Percentiles rank a stretch among this genome's conserved stretches.
Conservation (phyloP, 2,113 vertebrate genomes). For the Microcebus murinus region DNA sequence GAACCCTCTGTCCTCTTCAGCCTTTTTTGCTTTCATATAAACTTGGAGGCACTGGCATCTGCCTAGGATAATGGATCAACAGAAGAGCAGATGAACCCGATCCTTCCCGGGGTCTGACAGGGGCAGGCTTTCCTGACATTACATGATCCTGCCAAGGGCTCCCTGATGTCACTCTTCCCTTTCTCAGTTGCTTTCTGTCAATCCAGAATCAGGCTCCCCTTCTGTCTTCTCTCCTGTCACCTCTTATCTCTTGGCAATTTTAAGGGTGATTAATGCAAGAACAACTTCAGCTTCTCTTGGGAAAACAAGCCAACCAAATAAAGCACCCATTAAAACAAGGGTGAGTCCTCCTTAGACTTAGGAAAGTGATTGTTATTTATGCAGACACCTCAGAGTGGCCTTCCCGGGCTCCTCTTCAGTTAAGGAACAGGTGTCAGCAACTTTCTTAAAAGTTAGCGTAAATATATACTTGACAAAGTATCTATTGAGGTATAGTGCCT, state of each 20-base stretch:
- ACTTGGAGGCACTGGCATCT: background rate
- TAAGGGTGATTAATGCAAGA: background rate
- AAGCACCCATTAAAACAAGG: background rate
- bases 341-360: too few relatives aligned
- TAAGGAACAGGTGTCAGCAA: background rate
- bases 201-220: background rate
- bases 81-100: background rate
- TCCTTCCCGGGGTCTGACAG: background rate
- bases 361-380: background rate
- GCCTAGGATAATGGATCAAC: accelerated
- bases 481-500: background rate
- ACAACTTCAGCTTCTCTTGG: background rate
- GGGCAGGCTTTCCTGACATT: background rate
- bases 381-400: background rate
- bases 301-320: background rate
- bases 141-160: background rate
- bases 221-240: background rate
- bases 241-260: background rate
- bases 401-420: background rate
- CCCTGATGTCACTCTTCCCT: background rate
- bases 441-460: background rate
- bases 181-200: background rate
- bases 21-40: background rate
- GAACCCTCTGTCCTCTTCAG: background rate
- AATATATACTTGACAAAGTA: background rate